These are phyloP conservation scores for Megaceryle alcyon DNA, from an alignment of 2,797 vertebrate species.

Conservation along the genomic window DNA sequence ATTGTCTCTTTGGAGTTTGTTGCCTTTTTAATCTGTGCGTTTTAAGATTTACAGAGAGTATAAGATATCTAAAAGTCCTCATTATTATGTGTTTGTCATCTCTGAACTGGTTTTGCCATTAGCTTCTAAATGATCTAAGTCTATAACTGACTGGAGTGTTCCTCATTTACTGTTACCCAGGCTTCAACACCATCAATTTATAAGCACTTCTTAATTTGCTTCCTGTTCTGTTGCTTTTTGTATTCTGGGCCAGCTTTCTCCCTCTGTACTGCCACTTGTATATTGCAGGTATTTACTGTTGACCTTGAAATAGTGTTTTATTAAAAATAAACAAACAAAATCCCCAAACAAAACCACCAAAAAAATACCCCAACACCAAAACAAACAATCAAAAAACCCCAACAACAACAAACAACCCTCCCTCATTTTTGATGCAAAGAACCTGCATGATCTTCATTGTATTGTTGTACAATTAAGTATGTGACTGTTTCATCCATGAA, in stretches of 20 bases:
- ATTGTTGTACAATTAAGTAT: neutral
- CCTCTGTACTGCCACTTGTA: neutral
- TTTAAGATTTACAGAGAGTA: slow-evolving; percentile 20
- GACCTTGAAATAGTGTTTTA: neutral
- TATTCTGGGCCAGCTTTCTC: neutral
- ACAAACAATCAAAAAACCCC: neutral
- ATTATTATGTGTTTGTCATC: slow-evolving; percentile 38
- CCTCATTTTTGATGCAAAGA: neutral
- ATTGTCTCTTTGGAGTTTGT: neutral
- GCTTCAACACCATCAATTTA: slow-evolving; percentile 7
- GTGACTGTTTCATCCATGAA: neutral
- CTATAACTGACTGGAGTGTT: slow-evolving; percentile 15
- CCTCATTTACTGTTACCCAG: slow-evolving; percentile 9
- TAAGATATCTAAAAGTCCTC: slow-evolving; percentile 28
- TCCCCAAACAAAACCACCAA: neutral
- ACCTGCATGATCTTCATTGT: fast-evolving
- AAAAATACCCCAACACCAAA: neutral
- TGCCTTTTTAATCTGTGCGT: slow-evolving; percentile 14
- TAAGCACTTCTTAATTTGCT: slow-evolving; percentile 29
- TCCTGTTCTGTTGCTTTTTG: neutral
- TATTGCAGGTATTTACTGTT: neutral
- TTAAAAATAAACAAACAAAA: neutral
- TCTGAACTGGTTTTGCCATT: slow-evolving; percentile 44
- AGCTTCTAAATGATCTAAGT: slow-evolving; percentile 45
- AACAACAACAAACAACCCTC: too few relatives aligned